Evolutionary conservation across 2,797 vertebrate genomes (phyloP), one percentile per base, ranked within the genome.

Genomic region (Pseudochirops corinnae): DNA sequence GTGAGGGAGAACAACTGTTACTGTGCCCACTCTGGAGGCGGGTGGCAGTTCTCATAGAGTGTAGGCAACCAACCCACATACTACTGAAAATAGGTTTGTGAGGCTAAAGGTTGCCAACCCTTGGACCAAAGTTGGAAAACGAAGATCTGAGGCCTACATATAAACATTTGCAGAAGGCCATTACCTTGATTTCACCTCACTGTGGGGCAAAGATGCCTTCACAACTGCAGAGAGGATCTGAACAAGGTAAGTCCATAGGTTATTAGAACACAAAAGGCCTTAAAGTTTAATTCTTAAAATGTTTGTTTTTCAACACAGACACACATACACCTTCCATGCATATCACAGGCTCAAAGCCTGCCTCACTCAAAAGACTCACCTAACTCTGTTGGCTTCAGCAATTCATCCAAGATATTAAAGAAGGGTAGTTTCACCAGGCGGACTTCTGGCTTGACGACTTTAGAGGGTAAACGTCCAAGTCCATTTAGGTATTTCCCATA

Each of bases 401-500:
- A 98, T 52, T 99, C 99, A 58, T 99, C 99, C 99, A 99, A 97
- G 87, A 99, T 99, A 56, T 99, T 99, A 33, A 99, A 99, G 98
- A 99, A 99, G 97, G 99, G 99, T 97, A 99, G 98, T 53, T 99
- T 99, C 94, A 99, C 99, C 98, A 99, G 98, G 92, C 99, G 99
- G 93, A 99, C 99, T 55, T 99, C 99, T 0, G 99, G 98, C 96
- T 99, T 99, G 7, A 98, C 97, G 52, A 99, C 99, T 96, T 99
- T 99, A 95, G 99, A 98, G 0, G 99, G 99, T 96, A 99, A 93
- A 90, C 99, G 98, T 56, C 99, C 99, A 52, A 99, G 99, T 99
- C 99, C 99, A 0, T 99, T 99, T 98, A 99, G 99, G 99, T 99
- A 99, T 98, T 99, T 99, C 97, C 99, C 98, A 57, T 99, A 99